Percentiles rank a stretch among this genome's conserved stretches.
Conservation (phyloP, 2,888 invertebrate genomes). For the Lasioglossum zephyrum region DNA sequence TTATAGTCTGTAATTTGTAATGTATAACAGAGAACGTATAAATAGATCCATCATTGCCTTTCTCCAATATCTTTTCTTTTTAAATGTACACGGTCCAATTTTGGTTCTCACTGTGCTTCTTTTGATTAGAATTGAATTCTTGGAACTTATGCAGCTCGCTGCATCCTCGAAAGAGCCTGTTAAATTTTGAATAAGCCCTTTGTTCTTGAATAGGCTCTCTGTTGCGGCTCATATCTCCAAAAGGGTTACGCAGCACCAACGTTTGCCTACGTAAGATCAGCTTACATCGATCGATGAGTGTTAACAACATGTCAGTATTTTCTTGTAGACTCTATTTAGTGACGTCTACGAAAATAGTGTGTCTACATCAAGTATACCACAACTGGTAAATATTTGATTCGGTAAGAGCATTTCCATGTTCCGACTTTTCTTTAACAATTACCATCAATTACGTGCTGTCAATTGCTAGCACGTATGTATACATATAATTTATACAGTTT, state of each 20-base stretch:
- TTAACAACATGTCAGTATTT: not conserved
- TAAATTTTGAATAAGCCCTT: too few relatives aligned
- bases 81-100: too few relatives aligned
- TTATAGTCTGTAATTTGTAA: too few relatives aligned
- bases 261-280: not conserved
- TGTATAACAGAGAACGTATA: not conserved
- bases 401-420: conserved; percentile 13
- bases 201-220: too few relatives aligned
- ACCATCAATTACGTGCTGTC: not conserved
- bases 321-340: not conserved
- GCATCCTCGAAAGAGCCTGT: too few relatives aligned
- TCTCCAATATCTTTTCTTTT: not conserved
- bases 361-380: not conserved
- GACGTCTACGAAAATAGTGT: not conserved
- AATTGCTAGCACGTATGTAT: not conserved
- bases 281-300: not conserved
- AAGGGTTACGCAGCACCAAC: too few relatives aligned
- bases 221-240: too few relatives aligned
- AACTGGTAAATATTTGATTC: conserved; percentile 25
- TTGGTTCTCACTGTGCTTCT: too few relatives aligned
- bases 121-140: too few relatives aligned
- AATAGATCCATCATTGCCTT: not conserved
- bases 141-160: too few relatives aligned
- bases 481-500: too few relatives aligned
- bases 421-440: not conserved